phyloP scores from a whole-genome alignment of 1,140 invertebrate species.

The Bathynomus jamesi region DNA sequence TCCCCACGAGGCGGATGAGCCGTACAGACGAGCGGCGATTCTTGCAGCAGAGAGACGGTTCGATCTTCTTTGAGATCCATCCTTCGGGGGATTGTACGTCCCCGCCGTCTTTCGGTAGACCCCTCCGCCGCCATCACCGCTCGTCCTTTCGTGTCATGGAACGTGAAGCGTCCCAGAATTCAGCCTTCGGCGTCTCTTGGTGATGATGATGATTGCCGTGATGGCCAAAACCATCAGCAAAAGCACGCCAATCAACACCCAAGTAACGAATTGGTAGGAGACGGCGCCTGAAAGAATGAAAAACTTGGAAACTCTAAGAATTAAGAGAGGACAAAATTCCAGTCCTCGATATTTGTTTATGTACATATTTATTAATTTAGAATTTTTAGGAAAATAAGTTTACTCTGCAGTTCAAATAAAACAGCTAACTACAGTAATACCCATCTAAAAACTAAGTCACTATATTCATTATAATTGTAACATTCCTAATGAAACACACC shows the following conservation, averaged over 20 bases:
- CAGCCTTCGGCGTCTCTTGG: neutral
- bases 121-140: neutral
- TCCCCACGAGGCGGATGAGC: neutral
- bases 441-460: too few relatives aligned
- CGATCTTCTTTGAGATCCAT: neutral
- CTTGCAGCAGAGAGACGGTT: neutral
- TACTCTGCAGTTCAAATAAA: too few relatives aligned
- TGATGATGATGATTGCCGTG: neutral
- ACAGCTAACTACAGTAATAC: too few relatives aligned
- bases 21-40: neutral
- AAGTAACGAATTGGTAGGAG: neutral
- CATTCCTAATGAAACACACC: too few relatives aligned
- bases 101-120: neutral
- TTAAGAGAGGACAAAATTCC: too few relatives aligned
- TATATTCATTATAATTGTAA: too few relatives aligned
- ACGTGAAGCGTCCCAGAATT: neutral
- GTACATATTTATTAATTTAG: too few relatives aligned
- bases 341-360: too few relatives aligned
- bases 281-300: neutral
- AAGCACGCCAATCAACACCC: neutral
- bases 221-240: neutral
- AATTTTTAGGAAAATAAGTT: too few relatives aligned
- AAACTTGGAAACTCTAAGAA: too few relatives aligned
- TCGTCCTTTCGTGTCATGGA: neutral
- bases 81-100: neutral